Base-by-base conservation (phyloP, 2,113 vertebrate genomes). In the Chaetodon auriga region DNA sequence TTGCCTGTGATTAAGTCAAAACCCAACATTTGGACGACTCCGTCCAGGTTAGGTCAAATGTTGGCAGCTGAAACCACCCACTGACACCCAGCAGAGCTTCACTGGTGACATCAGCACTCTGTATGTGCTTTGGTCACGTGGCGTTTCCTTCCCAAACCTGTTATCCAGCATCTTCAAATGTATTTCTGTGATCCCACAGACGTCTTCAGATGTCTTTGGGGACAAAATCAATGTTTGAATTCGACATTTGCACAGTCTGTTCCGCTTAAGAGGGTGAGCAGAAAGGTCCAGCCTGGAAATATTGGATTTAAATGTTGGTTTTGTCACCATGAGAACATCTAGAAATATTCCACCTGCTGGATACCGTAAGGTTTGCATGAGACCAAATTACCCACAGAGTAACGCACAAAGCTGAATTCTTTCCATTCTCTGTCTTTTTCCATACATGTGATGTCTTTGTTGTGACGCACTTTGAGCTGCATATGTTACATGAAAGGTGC, bases 11-110 rank as follows among this genome's bases (percentile, higher is more conserved):
- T 30, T 30, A 30, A 30, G 30, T 30, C 30, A 30, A 30, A 30
- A 30, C 30, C 30, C 30, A 30, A 30, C 30, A 30, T 30, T 3
- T 30, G 30, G 3, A 30, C 3, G 30, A 30, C 30, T 30, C 30
- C 3, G 30, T 30, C 30, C 30, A 30, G 30, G 30, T 81, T 15
- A 71, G n/a, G 54, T 75, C 45, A 70, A 80, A 54, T 65, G 66
- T 70, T 82, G 36, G 36, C 69, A 66, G 65, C 1, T 21, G 19
- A 10, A 45, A 12, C 30, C 30, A 30, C 30, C 30, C 30, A 30
- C 30, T 30, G 30, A 30, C 30, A 30, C 30, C 30, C 30, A 30
- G 30, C 30, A 30, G 30, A 30, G 30, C 30, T 30, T 3, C 30
- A 30, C 3, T 30, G 30, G 30, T 30, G 30, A 30, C 30, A 30